Evolutionary conservation across 2,797 vertebrate species (phyloP).

Genomic region (Poecilia gillii): DNA sequence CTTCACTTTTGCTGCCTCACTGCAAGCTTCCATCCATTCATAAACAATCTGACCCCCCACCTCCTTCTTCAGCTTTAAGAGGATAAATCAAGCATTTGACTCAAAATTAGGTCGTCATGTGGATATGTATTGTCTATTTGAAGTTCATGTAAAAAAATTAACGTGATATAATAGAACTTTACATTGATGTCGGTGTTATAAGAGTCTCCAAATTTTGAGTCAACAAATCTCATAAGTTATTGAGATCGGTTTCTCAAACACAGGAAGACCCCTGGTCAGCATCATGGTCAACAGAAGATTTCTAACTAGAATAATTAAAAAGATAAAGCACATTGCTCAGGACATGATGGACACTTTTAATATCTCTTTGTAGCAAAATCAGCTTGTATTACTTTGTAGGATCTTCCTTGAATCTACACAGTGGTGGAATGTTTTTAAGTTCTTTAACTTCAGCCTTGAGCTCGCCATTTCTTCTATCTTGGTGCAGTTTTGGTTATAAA

Average conservation of each 20-base stretch:
- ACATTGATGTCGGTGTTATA: background rate
- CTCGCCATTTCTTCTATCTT: background rate
- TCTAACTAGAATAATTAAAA: background rate
- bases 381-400: background rate
- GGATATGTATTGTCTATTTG: slow-evolving; percentile 41
- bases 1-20: slow-evolving; percentile 43
- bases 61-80: slow-evolving; percentile 15
- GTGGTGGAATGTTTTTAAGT: background rate
- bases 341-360: background rate
- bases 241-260: background rate
- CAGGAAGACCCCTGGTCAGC: background rate
- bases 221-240: slow-evolving; percentile 14
- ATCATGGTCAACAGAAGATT: background rate
- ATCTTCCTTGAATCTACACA: background rate
- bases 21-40: slow-evolving; percentile 50
- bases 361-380: background rate
- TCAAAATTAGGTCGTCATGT: slow-evolving; percentile 60
- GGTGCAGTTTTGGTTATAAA: background rate
- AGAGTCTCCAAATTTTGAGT: slow-evolving; percentile 7
- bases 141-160: slow-evolving; percentile 9
- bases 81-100: slow-evolving; percentile 40
- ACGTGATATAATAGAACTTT: background rate
- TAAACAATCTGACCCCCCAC: slow-evolving; percentile 27
- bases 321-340: background rate
- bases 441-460: background rate